phyloP scores from a whole-genome alignment of 2,797 vertebrate genomes.

The Hafferia zeledoni region DNA sequence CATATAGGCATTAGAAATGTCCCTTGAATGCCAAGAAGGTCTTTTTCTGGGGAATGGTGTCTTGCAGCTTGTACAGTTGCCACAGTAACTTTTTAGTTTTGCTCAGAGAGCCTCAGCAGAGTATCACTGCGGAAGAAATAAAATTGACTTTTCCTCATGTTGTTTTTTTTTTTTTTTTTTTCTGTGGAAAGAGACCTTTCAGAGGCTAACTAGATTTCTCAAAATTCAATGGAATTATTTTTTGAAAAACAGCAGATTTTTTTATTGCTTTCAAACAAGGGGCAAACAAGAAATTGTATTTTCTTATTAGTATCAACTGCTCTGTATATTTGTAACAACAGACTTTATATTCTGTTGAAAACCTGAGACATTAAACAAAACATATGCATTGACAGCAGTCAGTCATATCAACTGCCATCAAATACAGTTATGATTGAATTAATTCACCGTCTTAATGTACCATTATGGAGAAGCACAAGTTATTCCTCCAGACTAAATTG shows the following conservation, averaged over 20 bases:
- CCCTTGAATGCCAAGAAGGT: background rate
- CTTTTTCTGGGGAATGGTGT: background rate
- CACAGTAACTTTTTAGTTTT: background rate
- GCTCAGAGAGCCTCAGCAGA: background rate
- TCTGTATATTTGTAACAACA: background rate
- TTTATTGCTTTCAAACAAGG: background rate
- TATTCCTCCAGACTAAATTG: background rate
- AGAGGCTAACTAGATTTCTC: background rate
- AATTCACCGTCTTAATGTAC: background rate
- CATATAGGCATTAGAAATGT: background rate
- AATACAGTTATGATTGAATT: background rate
- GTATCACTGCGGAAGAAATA: background rate
- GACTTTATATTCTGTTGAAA: background rate
- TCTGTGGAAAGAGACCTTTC: background rate
- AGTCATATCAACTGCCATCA: background rate
- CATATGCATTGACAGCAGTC: background rate
- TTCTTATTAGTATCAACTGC: background rate
- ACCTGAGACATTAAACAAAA: background rate
- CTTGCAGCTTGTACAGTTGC: background rate
- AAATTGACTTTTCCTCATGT: background rate
- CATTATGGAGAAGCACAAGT: background rate
- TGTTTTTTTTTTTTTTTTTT: background rate
- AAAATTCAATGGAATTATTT: background rate
- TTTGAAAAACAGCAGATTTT: background rate
- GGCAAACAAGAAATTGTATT: background rate